phyloP scores from a whole-genome alignment of 2,888 invertebrate species.

The Orthonevra nobilis region DNA sequence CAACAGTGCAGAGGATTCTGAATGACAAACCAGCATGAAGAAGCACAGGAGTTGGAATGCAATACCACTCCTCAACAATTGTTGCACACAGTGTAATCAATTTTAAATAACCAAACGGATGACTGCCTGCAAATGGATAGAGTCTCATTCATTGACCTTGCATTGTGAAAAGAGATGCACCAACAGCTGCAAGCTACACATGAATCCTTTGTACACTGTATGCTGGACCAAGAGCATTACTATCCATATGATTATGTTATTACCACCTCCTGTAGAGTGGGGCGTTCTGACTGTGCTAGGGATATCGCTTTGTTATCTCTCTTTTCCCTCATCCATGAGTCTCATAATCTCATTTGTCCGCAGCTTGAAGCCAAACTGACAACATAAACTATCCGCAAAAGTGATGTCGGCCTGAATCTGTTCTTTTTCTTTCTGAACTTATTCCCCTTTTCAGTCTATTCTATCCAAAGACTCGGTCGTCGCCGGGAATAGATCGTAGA shows the following conservation, averaged over 20 bases:
- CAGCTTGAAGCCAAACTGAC: slow-evolving; percentile 38
- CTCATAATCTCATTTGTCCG: slow-evolving; percentile 39
- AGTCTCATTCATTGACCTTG: slow-evolving; percentile 38
- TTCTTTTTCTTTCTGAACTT: slow-evolving; percentile 16
- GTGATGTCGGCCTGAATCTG: slow-evolving; percentile 29
- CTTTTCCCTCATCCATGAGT: background rate
- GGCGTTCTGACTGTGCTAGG: background rate
- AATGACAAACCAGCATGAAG: slow-evolving; percentile 36
- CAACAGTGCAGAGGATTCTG: background rate
- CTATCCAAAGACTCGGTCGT: background rate
- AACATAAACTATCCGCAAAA: slow-evolving; percentile 24
- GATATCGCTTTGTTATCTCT: slow-evolving; percentile 32
- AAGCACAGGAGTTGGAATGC: slow-evolving; percentile 26
- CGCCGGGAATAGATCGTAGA: slow-evolving; percentile 10
- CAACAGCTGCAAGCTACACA: slow-evolving; percentile 4
- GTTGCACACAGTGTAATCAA: slow-evolving; percentile 40
- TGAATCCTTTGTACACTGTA: no score
- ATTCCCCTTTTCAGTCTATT: background rate
- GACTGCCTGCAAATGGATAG: background rate
- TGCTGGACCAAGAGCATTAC: slow-evolving; percentile 23
- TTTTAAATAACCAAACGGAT: slow-evolving; percentile 41
- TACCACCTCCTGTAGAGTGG: slow-evolving; percentile 23
- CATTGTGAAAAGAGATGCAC: slow-evolving; percentile 13
- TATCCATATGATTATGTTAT: slow-evolving; percentile 51
- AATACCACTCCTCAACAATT: slow-evolving; percentile 40